Evolutionary conservation across 2,113 vertebrate genomes (phyloP).

Genomic region (Nothocercus nigrocapillus): DNA sequence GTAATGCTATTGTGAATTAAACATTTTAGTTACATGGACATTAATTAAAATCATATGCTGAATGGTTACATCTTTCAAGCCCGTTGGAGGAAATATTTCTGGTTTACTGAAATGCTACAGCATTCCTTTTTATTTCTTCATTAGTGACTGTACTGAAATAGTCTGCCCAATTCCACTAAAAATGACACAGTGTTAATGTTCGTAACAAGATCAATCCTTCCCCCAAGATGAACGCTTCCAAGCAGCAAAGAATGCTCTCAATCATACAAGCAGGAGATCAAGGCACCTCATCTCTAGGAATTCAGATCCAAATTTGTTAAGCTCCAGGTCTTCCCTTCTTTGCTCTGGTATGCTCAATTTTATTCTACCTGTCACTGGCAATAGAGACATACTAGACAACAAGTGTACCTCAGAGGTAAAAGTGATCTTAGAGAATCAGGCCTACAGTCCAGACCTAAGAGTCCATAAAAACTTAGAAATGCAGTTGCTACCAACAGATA

Average conservation of each 20-base stretch:
- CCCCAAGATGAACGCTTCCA: background rate
- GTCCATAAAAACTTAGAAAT: background rate
- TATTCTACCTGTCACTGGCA: too few species aligned
- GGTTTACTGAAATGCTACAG: slow-evolving; percentile 71
- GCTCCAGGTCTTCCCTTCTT: background rate
- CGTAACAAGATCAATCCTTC: background rate
- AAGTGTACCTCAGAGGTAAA: background rate
- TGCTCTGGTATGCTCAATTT: background rate
- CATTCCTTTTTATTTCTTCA: slow-evolving; percentile 67
- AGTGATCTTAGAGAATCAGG: background rate
- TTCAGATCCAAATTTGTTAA: background rate
- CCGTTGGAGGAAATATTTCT: slow-evolving; percentile 80
- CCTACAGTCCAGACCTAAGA: background rate
- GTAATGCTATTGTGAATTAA: slow-evolving; percentile 80
- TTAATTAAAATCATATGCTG: slow-evolving; percentile 84
- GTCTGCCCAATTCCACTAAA: background rate
- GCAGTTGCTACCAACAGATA: background rate
- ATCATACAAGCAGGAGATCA: background rate
- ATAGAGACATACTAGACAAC: background rate
- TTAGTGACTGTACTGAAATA: slow-evolving; percentile 29
- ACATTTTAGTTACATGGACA: slow-evolving; percentile 85
- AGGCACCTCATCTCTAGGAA: background rate
- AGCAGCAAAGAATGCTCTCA: background rate
- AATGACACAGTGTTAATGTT: background rate
- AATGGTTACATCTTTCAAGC: slow-evolving; percentile 81